phyloP scores from a whole-genome alignment of 2,888 invertebrate species.

The Marronus borbonicus region DNA sequence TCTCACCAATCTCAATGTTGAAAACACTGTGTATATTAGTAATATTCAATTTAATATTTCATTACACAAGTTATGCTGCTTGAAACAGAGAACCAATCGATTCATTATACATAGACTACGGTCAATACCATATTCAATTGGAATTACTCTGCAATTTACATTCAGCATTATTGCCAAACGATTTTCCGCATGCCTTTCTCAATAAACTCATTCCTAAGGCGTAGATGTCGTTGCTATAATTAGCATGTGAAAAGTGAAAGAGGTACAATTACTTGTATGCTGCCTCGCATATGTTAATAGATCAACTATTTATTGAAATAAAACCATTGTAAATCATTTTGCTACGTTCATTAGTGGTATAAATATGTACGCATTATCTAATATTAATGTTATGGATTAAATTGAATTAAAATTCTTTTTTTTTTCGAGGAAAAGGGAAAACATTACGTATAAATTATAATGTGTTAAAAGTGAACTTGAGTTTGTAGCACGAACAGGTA shows the following conservation, averaged over 20 bases:
- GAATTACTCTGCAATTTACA: background rate
- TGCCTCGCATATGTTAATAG: too few species aligned
- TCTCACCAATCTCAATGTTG: too few species aligned
- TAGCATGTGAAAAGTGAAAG: constrained; percentile 27
- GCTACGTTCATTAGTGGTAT: too few species aligned
- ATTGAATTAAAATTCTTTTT: background rate
- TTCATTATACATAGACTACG: too few species aligned
- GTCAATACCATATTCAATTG: background rate
- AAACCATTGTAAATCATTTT: too few species aligned
- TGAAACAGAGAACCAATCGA: too few species aligned
- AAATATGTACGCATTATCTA: too few species aligned
- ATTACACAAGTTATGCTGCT: too few species aligned
- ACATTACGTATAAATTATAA: too few species aligned
- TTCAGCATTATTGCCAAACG: background rate
- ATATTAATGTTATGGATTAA: background rate
- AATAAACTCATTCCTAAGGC: background rate
- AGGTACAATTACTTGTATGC: background rate
- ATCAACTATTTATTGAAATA: too few species aligned
- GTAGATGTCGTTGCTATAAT: background rate
- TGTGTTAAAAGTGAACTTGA: background rate
- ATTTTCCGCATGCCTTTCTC: constrained; percentile 14
- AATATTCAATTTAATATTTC: too few species aligned
- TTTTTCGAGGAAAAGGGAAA: background rate
- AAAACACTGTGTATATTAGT: too few species aligned
- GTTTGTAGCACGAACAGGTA: background rate